These are phyloP conservation scores for Myanophis thanlyinensis DNA, from an alignment of 2,113 vertebrate genomes.

Conservation along the genomic window DNA sequence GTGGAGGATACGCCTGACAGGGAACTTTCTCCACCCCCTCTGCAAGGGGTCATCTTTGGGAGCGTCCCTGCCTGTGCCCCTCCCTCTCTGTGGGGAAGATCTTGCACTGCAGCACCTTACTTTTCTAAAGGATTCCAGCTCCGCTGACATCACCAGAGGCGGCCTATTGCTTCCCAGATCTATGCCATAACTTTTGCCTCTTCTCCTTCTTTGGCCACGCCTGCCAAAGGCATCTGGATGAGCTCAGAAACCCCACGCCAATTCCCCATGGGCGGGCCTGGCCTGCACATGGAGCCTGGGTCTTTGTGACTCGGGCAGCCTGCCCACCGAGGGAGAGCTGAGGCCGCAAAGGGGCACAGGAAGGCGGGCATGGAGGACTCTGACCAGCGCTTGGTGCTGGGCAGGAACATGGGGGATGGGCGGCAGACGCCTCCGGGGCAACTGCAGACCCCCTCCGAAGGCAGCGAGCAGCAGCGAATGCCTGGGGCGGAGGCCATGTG, in stretches of 20 bases:
- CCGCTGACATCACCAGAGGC: background rate
- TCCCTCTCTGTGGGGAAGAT: background rate
- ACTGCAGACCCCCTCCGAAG: constrained; percentile 45
- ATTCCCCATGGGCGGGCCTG: background rate
- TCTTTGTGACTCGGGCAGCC: background rate
- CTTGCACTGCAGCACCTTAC: no score
- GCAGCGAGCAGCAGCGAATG: constrained; percentile 41
- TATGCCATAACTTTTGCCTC: background rate
- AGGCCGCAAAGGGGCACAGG: constrained; percentile 30
- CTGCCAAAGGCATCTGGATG: background rate
- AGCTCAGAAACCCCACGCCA: background rate
- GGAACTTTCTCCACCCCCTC: constrained; percentile 29
- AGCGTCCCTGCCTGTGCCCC: background rate
- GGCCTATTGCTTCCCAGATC: background rate
- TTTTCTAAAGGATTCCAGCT: background rate
- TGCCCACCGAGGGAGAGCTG: background rate
- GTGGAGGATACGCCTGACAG: constrained; percentile 17
- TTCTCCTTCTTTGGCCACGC: background rate
- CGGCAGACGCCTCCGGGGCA: constrained; percentile 65
- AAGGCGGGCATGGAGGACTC: constrained; percentile 45
- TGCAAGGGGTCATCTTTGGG: background rate
- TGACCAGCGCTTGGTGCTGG: constrained; percentile 44
- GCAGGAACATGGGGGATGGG: constrained; percentile 44
- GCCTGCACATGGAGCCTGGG: background rate
- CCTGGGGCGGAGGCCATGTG: constrained; percentile 28